Conservation (phyloP, 2,888 invertebrate genomes). For the Chouioia cunea region DNA sequence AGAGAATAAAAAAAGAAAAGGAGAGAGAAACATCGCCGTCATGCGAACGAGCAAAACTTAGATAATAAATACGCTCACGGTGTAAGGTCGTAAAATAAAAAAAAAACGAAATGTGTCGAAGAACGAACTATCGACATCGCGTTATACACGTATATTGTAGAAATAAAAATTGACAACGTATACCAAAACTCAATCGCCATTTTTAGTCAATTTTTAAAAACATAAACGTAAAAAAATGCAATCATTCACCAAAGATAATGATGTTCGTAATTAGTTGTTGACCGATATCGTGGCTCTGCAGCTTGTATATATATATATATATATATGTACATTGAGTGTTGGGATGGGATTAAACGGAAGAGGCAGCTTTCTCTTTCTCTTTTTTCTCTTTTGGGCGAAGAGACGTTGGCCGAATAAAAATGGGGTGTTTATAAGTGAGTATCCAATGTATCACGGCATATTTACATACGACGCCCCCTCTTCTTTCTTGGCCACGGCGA, state of each 20-base stretch:
- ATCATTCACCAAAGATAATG: too few relatives aligned
- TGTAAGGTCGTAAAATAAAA: constrained; percentile 16
- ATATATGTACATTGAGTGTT: too few relatives aligned
- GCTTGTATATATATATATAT: too few relatives aligned
- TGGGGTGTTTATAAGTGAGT: constrained; percentile 69
- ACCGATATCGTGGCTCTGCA: too few relatives aligned
- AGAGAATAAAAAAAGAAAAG: constrained; percentile 22
- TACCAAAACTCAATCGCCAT: too few relatives aligned
- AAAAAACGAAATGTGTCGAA: constrained; percentile 1
- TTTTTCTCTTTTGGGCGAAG: constrained; percentile 39
- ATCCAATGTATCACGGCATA: constrained; percentile 69
- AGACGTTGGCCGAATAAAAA: constrained; percentile 68
- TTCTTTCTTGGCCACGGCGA: background rate
- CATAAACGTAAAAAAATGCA: too few relatives aligned
- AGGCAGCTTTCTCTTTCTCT: too few relatives aligned
- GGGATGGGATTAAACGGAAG: constrained; percentile 51
- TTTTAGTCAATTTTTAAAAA: too few relatives aligned
- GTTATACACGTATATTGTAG: too few relatives aligned
- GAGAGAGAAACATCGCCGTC: constrained; percentile 18
- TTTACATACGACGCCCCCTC: constrained; percentile 65
- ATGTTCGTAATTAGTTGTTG: too few relatives aligned
- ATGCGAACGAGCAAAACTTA: constrained; percentile 32
- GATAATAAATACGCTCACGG: constrained; percentile 44
- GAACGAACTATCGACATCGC: constrained; percentile 31
- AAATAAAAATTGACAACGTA: too few relatives aligned